phyloP scores from a whole-genome alignment of 2,888 invertebrate genomes.

The Encarsia formosa region DNA sequence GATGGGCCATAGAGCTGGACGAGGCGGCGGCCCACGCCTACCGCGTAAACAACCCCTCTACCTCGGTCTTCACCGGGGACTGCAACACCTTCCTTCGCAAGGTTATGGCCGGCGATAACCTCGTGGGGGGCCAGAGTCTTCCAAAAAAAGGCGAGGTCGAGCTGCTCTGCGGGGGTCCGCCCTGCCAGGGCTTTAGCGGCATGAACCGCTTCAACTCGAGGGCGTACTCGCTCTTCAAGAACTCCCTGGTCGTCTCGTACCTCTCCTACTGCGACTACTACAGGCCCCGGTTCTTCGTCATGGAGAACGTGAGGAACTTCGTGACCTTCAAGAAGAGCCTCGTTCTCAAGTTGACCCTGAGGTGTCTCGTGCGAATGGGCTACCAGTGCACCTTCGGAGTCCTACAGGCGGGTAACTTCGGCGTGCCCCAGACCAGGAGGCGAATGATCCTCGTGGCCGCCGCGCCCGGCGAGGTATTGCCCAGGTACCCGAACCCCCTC shows the following conservation, averaged over 20 bases:
- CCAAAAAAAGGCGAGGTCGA: constrained; percentile 79
- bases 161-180: constrained; percentile 79
- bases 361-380: constrained; percentile 76
- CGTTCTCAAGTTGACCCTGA: constrained; percentile 74
- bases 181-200: constrained; percentile 85
- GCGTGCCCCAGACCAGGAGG: constrained; percentile 76
- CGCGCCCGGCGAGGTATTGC: constrained; percentile 72
- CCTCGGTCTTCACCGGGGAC: constrained; percentile 76
- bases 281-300: constrained; percentile 74
- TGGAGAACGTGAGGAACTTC: constrained; percentile 85
- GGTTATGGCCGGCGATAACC: constrained; percentile 62
- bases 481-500: constrained; percentile 73
- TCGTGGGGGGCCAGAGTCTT: constrained; percentile 56
- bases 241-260: constrained; percentile 77
- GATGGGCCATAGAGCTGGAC: constrained; percentile 80
- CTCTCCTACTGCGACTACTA: constrained; percentile 83
- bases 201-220: constrained; percentile 85
- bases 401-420: constrained; percentile 82
- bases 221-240: constrained; percentile 81
- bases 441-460: constrained; percentile 75
- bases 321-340: constrained; percentile 76
- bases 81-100: constrained; percentile 69
- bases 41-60: constrained; percentile 67
- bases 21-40: constrained; percentile 76
- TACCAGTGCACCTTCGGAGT: constrained; percentile 84